These are phyloP conservation scores for Liasis olivaceus DNA, from an alignment of 2,797 vertebrate genomes.

Conservation along the genomic window DNA sequence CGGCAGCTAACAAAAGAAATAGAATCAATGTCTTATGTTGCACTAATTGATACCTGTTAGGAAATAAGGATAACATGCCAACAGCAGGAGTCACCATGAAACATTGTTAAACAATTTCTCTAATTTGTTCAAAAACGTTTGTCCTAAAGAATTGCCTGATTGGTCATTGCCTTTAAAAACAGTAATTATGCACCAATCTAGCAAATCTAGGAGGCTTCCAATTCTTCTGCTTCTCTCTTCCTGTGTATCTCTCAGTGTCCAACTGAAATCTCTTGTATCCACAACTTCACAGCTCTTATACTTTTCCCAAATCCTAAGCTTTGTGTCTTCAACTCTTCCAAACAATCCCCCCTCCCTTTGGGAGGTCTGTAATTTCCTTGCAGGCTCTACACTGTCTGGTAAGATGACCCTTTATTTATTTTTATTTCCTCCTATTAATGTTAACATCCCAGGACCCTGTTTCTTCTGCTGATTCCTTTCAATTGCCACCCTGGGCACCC, in stretches of 20 bases:
- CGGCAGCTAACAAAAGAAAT: not conserved
- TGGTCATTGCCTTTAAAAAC: not conserved
- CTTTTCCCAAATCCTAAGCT: not conserved
- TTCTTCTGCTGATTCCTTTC: not conserved
- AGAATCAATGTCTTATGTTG: not conserved
- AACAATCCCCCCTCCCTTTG: not conserved
- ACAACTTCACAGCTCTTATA: not conserved
- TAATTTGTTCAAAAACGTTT: not conserved
- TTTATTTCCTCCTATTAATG: not conserved
- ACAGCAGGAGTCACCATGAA: not conserved
- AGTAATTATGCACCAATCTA: not conserved
- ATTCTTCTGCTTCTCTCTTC: not conserved
- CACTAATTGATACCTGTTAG: not conserved
- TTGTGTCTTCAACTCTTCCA: not conserved
- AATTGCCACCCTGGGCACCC: not conserved
- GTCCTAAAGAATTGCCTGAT: not conserved
- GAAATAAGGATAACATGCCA: not conserved
- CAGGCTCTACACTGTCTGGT: not conserved
- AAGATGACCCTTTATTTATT: not conserved
- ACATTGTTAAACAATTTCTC: not conserved
- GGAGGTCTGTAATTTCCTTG: not conserved
- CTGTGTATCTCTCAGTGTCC: not conserved
- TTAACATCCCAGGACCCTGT: not conserved
- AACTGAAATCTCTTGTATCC: not conserved
- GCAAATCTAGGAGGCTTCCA: not conserved